Conservation (phyloP, 2,888 invertebrate genomes). For the Epirrhoe tristata region DNA sequence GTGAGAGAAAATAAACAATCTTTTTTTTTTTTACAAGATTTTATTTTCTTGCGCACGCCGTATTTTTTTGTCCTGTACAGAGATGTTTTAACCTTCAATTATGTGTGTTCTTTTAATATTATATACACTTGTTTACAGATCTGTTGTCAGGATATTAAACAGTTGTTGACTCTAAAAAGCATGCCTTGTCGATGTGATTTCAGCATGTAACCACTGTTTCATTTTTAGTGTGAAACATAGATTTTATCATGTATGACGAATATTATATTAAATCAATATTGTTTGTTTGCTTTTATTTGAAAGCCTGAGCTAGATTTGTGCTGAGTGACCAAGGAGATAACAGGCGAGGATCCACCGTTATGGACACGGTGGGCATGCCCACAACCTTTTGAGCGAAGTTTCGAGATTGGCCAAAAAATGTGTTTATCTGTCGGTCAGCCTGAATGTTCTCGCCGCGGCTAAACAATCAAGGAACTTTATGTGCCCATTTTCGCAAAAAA, state of each 20-base stretch:
- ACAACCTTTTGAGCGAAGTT: too few species aligned
- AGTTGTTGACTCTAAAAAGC: conserved; percentile 18
- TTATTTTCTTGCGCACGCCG: background rate
- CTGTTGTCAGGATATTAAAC: conserved; percentile 13
- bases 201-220: conserved; percentile 25
- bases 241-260: conserved; percentile 40
- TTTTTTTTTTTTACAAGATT: background rate
- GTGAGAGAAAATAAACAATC: too few species aligned
- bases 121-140: conserved; percentile 28
- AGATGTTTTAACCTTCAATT: conserved; percentile 24
- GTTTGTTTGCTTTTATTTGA: conserved; percentile 36
- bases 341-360: too few species aligned
- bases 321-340: background rate
- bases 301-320: conserved; percentile 12
- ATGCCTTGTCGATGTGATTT: conserved; percentile 32
- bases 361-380: too few species aligned
- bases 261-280: conserved; percentile 37
- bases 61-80: conserved; percentile 3
- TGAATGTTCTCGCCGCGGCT: too few species aligned
- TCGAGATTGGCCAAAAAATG: too few species aligned
- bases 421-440: too few species aligned
- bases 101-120: conserved; percentile 32
- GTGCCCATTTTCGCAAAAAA: too few species aligned
- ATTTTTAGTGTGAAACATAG: conserved; percentile 24
- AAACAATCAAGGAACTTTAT: too few species aligned